Conservation (phyloP, 2,888 invertebrate species). For the Perizoma affinitatum region DNA sequence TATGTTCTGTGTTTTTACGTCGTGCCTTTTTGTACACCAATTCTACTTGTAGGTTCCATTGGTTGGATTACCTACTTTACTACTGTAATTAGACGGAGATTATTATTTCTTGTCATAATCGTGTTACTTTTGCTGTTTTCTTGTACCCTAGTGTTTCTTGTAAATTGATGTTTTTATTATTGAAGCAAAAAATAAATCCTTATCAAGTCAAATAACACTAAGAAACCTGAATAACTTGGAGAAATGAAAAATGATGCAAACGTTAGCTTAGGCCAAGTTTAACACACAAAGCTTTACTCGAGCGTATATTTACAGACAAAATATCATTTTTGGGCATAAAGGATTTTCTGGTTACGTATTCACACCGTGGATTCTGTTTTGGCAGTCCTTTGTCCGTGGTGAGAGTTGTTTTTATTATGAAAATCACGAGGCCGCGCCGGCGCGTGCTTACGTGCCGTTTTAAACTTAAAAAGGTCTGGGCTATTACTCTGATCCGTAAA, state of each 20-base stretch:
- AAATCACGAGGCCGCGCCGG: conserved; percentile 34
- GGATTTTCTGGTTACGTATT: conserved; percentile 47
- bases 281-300: conserved; percentile 37
- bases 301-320: conserved; percentile 47
- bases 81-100: too few relatives aligned
- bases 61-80: too few relatives aligned
- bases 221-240: conserved; percentile 23
- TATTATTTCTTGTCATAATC: too few relatives aligned
- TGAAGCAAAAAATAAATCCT: conserved; percentile 10
- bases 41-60: too few relatives aligned
- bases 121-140: too few relatives aligned
- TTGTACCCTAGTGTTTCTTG: background rate
- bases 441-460: conserved; percentile 13
- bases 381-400: conserved; percentile 42
- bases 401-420: conserved; percentile 41
- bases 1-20: too few relatives aligned
- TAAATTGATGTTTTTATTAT: conserved; percentile 16
- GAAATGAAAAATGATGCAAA: conserved; percentile 33
- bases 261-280: conserved; percentile 32
- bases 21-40: too few relatives aligned
- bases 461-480: conserved; percentile 3
- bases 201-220: conserved; percentile 16
- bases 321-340: conserved; percentile 49
- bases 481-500: background rate
- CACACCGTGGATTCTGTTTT: conserved; percentile 37